Evolutionary conservation across 2,113 vertebrate genomes (phyloP).

Genomic region (Natator depressus): DNA sequence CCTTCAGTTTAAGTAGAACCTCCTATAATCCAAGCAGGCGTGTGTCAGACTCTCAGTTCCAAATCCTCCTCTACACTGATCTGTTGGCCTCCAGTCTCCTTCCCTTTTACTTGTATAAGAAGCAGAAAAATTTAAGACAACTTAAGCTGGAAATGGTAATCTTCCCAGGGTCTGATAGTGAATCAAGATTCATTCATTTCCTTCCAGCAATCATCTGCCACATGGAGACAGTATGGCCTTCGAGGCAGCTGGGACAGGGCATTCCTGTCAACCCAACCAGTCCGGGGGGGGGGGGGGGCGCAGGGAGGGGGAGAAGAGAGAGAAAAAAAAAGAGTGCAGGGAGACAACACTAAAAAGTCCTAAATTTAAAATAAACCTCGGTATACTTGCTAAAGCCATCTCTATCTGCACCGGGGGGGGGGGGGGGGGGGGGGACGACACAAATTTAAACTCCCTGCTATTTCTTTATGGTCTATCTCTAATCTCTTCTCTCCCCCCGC

Average conservation of each 20-base stretch:
- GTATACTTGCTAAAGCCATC: not conserved
- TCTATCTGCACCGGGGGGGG: not conserved
- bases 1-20: not conserved
- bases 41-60: constrained; percentile 15
- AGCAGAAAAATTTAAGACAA: not conserved
- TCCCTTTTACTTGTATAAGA: not conserved
- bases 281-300: too few relatives aligned
- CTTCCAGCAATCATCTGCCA: not conserved
- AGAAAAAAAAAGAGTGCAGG: too few relatives aligned
- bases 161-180: not conserved
- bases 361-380: not conserved
- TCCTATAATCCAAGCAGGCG: constrained; percentile 6
- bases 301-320: too few relatives aligned
- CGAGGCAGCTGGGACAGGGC: not conserved
- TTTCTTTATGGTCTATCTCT: rapidly evolving
- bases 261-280: not conserved
- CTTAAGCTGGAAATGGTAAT: not conserved
- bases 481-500: not conserved
- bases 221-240: rapidly evolving
- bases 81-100: not conserved
- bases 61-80: constrained; percentile 6
- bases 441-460: not conserved
- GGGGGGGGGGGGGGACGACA: not conserved
- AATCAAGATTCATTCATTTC: not conserved
- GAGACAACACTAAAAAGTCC: not conserved